These are phyloP conservation scores for Eleginops maclovinus DNA, from an alignment of 2,113 vertebrate species.

Conservation along the genomic window DNA sequence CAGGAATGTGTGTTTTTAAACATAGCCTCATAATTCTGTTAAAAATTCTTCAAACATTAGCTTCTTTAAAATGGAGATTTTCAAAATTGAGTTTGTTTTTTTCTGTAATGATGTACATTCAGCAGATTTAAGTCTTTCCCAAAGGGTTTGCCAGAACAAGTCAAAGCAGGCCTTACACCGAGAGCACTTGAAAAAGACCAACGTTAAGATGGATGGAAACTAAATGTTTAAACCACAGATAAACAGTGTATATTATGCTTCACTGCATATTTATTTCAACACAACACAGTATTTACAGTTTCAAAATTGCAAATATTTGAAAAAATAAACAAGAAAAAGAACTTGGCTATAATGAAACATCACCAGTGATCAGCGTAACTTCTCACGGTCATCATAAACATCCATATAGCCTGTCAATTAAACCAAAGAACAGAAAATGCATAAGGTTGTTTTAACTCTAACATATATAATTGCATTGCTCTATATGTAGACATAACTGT, in stretches of 20 bases:
- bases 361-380: slow-evolving; percentile 44
- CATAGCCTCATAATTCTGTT: too few relatives aligned
- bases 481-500: slow-evolving; percentile 27
- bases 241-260: not conserved
- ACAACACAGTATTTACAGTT: slow-evolving; percentile 69
- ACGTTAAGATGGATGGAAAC: too few relatives aligned
- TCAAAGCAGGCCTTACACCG: too few relatives aligned
- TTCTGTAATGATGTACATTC: too few relatives aligned
- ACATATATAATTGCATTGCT: slow-evolving; percentile 35
- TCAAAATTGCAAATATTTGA: slow-evolving; percentile 48
- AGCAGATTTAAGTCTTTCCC: too few relatives aligned
- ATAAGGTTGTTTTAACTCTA: slow-evolving; percentile 34
- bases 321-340: slow-evolving; percentile 19
- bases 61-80: too few relatives aligned
- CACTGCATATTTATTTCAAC: slow-evolving; percentile 76
- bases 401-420: slow-evolving; percentile 41
- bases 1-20: too few relatives aligned
- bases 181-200: too few relatives aligned
- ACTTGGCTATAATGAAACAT: not conserved
- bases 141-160: too few relatives aligned
- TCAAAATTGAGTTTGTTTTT: too few relatives aligned
- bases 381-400: slow-evolving; percentile 51
- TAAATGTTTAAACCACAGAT: not conserved
- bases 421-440: slow-evolving; percentile 32
- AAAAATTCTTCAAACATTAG: too few relatives aligned